phyloP scores from a whole-genome alignment of 2,797 vertebrate genomes.

The Trematomus bernacchii region DNA sequence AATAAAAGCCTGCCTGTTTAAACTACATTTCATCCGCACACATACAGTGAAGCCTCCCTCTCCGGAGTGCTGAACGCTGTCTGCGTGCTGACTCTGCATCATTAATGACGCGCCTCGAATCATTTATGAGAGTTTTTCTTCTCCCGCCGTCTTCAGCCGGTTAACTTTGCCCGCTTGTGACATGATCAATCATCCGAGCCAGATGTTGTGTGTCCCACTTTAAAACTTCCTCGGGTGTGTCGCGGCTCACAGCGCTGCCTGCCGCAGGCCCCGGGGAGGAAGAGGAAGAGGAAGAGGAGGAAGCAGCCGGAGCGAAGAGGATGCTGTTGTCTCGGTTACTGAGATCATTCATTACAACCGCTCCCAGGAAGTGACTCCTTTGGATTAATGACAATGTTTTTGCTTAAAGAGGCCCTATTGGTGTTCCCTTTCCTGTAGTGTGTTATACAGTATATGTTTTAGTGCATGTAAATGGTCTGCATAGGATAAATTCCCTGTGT shows the following conservation, averaged over 20 bases:
- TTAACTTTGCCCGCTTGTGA: slow-evolving; percentile 71
- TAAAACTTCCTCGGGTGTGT: slow-evolving; percentile 20
- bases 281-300: neutral
- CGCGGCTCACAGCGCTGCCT: neutral
- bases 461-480: too few species aligned
- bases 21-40: neutral
- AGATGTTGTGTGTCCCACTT: slow-evolving; percentile 72
- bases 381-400: neutral
- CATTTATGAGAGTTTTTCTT: slow-evolving; percentile 78
- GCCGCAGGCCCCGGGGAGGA: neutral
- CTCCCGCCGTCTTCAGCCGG: slow-evolving; percentile 59
- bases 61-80: slow-evolving; percentile 44
- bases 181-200: slow-evolving; percentile 74
- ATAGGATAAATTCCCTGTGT: too few species aligned
- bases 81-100: slow-evolving; percentile 59
- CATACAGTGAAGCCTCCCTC: neutral
- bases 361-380: neutral
- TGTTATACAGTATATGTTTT: too few species aligned
- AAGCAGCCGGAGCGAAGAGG: neutral
- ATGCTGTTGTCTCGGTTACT: slow-evolving; percentile 1
- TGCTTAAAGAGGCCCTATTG: neutral
- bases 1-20: neutral
- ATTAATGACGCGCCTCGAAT: slow-evolving; percentile 64
- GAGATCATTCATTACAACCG: slow-evolving; percentile 35
- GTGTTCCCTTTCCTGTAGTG: too few species aligned